Conservation (phyloP, 1,140 invertebrate species). For the Phymorhynchus buccinoides region DNA sequence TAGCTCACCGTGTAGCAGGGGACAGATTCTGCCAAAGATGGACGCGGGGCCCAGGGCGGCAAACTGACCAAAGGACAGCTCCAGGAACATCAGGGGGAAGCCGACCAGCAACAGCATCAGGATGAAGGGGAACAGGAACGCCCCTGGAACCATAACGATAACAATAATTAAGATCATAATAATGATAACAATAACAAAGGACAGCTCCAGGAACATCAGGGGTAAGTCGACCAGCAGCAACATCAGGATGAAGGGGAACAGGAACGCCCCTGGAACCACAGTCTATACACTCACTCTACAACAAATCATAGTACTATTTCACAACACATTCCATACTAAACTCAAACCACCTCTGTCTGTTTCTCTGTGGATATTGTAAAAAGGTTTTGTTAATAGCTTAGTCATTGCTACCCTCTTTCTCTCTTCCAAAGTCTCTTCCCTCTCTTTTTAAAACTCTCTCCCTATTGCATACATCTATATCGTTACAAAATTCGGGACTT, state of each 20-base stretch:
- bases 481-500: too few relatives aligned
- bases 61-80: slow-evolving; percentile 74
- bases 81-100: slow-evolving; percentile 74
- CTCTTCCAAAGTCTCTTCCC: too few relatives aligned
- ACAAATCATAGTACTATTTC: too few relatives aligned
- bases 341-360: too few relatives aligned
- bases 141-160: slow-evolving; percentile 69
- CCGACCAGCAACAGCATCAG: slow-evolving; percentile 73
- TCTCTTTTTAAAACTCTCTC: too few relatives aligned
- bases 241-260: slow-evolving; percentile 74
- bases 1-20: slow-evolving; percentile 93
- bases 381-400: too few relatives aligned
- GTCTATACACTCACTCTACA: too few relatives aligned
- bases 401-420: too few relatives aligned
- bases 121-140: slow-evolving; percentile 74
- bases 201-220: slow-evolving; percentile 74
- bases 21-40: slow-evolving; percentile 89
- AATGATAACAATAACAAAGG: slow-evolving; percentile 62
- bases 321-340: background rate
- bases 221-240: slow-evolving; percentile 73
- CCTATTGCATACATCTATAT: too few relatives aligned
- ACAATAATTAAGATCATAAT: too few relatives aligned
- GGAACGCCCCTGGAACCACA: slow-evolving; percentile 71
- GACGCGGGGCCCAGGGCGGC: slow-evolving; percentile 71
- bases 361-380: too few relatives aligned